These are phyloP conservation scores for Hydriomena furcata DNA, from an alignment of 2,888 invertebrate species.

Conservation along the genomic window DNA sequence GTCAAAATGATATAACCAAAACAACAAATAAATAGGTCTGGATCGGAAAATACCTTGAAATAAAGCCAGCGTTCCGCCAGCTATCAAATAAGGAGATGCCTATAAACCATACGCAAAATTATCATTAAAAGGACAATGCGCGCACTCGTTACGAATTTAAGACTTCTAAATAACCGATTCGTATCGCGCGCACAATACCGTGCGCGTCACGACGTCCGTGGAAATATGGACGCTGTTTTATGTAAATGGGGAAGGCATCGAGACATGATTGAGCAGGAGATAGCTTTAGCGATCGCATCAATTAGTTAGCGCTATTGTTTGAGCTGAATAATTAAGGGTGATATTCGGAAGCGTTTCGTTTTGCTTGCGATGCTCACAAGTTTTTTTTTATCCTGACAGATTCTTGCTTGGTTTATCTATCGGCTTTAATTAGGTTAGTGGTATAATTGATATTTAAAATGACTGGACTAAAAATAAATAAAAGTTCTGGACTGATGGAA, in stretches of 20 bases:
- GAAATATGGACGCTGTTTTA: slow-evolving; percentile 82
- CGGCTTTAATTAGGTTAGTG: too few species aligned
- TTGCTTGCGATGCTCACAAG: too few species aligned
- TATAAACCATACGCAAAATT: slow-evolving; percentile 63
- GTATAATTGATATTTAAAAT: too few species aligned
- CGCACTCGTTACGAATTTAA: slow-evolving; percentile 79
- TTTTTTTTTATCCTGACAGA: too few species aligned
- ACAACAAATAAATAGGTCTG: too few species aligned
- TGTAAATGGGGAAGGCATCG: slow-evolving; percentile 59
- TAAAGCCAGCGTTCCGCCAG: neutral
- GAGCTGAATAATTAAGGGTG: slow-evolving; percentile 66
- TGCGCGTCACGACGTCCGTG: slow-evolving; percentile 76
- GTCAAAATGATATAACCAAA: too few species aligned
- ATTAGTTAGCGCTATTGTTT: slow-evolving; percentile 62
- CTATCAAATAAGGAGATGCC: slow-evolving; percentile 9
- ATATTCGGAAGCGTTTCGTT: neutral
- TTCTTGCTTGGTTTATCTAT: too few species aligned
- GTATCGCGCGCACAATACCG: slow-evolving; percentile 81
- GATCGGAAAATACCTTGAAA: neutral
- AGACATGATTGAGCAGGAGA: slow-evolving; percentile 68
- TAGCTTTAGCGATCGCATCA: slow-evolving; percentile 51
- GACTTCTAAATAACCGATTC: slow-evolving; percentile 80
- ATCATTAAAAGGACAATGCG: slow-evolving; percentile 37
- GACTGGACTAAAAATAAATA: too few species aligned
- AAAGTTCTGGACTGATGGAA: too few species aligned